A percentile compares a stretch with the other conserved stretches of the same genome.
Conservation (phyloP, 2,113 vertebrate species). For the Apteryx owenii region DNA sequence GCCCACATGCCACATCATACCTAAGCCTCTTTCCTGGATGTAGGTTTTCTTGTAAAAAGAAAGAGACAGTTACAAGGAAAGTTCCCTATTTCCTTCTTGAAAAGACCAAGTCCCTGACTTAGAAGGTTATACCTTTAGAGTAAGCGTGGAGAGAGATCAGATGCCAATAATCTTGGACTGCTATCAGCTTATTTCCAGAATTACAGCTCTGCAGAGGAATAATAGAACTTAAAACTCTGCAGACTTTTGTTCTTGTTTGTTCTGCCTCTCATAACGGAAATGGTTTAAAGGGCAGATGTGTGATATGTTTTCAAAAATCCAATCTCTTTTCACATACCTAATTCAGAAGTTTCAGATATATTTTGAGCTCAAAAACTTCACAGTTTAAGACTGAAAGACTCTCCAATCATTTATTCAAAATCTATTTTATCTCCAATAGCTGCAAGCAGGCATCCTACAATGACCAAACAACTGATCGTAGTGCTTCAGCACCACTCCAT, state of each 20-base stretch:
- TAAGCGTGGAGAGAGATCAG: not conserved
- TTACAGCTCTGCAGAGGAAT: not conserved
- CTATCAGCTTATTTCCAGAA: not conserved
- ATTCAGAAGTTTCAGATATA: slow-evolving; percentile 15
- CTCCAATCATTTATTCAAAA: slow-evolving; percentile 19
- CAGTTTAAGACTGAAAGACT: not conserved
- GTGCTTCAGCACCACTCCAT: slow-evolving; percentile 24
- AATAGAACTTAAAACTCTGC: not conserved
- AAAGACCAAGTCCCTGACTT: not conserved
- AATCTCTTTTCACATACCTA: not conserved
- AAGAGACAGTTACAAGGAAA: not conserved
- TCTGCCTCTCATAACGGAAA: not conserved
- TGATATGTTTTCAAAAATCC: not conserved
- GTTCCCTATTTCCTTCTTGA: not conserved
- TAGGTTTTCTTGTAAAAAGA: not conserved
- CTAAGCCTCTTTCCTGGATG: not conserved
- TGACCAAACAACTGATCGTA: slow-evolving; percentile 46
- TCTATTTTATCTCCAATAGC: not conserved
- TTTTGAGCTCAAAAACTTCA: not conserved
- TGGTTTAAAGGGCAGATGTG: not conserved
- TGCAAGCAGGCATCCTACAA: not conserved
- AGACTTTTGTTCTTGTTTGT: not conserved
- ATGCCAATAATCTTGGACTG: not conserved
- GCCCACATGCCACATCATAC: not conserved
- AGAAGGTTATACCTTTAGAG: not conserved